Conservation (phyloP, 1,140 invertebrate genomes). For the Lucilia sericata region DNA sequence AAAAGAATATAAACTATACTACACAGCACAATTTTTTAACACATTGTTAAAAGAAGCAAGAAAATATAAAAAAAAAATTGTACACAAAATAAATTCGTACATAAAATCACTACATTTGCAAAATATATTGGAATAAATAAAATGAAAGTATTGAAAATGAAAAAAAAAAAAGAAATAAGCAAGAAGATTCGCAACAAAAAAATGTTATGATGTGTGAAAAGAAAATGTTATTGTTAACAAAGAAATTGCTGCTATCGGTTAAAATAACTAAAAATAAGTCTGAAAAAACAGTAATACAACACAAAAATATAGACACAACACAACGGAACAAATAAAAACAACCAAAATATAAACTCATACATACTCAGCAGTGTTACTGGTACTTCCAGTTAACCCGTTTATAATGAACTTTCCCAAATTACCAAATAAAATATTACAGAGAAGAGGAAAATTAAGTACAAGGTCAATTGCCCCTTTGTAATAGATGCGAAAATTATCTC, state of each 20-base stretch:
- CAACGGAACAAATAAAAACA: not conserved
- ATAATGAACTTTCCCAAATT: too few relatives aligned
- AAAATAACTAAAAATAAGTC: constrained; percentile 5
- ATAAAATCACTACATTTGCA: constrained; percentile 19
- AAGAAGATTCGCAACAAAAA: not conserved
- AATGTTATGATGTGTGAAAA: constrained; percentile 41
- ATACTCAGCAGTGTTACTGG: too few relatives aligned
- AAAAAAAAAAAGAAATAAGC: not conserved
- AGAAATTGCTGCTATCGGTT: constrained; percentile 33
- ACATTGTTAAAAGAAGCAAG: not conserved
- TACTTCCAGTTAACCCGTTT: too few relatives aligned
- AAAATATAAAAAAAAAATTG: not conserved
- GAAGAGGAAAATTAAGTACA: too few relatives aligned
- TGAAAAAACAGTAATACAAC: too few relatives aligned
- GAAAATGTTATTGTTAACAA: constrained; percentile 35
- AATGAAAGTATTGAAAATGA: not conserved
- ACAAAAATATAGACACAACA: not conserved
- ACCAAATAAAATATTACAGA: too few relatives aligned
- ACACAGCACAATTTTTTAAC: constrained; percentile 26
- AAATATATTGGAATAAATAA: not conserved
- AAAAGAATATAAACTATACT: constrained; percentile 22
- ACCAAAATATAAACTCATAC: not conserved
- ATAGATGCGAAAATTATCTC: too few relatives aligned
- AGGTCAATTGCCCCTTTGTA: too few relatives aligned
- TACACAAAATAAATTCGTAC: not conserved